Evolutionary conservation across 2,113 vertebrate species (phyloP), one percentile per base, ranked within the genome.

Genomic region (Leucosticte australis): DNA sequence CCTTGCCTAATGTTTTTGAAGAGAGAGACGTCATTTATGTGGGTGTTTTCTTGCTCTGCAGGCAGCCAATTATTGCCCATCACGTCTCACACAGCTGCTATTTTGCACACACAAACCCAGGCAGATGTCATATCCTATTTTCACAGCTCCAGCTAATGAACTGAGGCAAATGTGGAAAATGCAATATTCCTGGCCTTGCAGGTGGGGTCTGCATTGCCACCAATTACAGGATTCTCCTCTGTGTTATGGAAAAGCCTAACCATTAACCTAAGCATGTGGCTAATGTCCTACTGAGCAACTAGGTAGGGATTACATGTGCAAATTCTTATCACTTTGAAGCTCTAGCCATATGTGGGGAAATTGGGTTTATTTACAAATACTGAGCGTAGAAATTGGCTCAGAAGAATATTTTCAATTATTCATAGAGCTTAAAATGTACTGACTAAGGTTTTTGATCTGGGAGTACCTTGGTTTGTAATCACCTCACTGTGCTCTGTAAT

Each of bases 1-100:
- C 76, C 44, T 83, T 73, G 90, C 77, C 64, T 90, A 83, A 73
- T 68, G 68, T 68, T 94, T 90, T 22, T 74, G 73, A 95, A 77
- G 86, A 60, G 67, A 85, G 89, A 78, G 67, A 94, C 53, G 20
- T 77, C 93, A 86, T 83, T 94, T 76, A 70, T 0, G 33, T 79
- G 88, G 89, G 73, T 92, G 95, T 95, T 96, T 92, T 94, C 91
- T 89, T 87, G 67, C 96, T 96, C 95, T 68, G 71, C 87, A 89
- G 91, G 95, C 89, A 94, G 87, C 95, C 95, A 94, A 94, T 97
- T 94, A 94, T 67, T 94, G 69, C 89, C 80, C 87, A 88, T 95
- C 89, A 91, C 26, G 4, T 95, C 94, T 88, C 71, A 86, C 76
- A 87, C 75, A 89, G 89, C 82, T 88, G 94, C 89, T 96, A 6